Base-by-base conservation (phyloP, 2,888 invertebrate species). In the Platycheirus albimanus region DNA sequence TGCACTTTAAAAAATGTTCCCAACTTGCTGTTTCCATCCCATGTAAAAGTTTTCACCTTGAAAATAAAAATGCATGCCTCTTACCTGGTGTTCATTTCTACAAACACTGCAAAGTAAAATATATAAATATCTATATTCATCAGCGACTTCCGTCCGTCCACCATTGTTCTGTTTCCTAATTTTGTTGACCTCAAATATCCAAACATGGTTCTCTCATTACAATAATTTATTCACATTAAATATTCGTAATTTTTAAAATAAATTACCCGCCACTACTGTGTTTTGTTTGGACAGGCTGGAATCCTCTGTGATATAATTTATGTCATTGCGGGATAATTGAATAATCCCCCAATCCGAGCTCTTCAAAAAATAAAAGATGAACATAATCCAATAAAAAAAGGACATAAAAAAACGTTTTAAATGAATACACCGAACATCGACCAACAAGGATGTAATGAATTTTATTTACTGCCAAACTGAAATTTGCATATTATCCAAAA, bases 391-490 rank as follows among this genome's bases (percentile, higher is more conserved):
- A 81, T 81, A 54, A 66, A 64, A 71, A 54, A 20, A 45, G n/a
- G 15, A n/a, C 28, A 7, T 3, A 3, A 52, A 36, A 36, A 33
- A 52, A 43, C 58, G 43, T 13, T 15, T 49, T 17, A 81, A 81
- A 76, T 41, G 80, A 76, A 70, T 71, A 66, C 43, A 71, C 76
- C 76, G 38, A 76, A n/a, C 67, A 51, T 51, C 72, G 63, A 78
- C 72, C 74, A 45, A 43, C 61, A 61, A 61, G 17, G 69, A 52
- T 63, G 43, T 78, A 78, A 83, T 83, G 83, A 83, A 78, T 69
- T 83, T 83, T 83, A 83, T 83, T 83, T 83, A 83, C 83, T 74
- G 83, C 72, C 74, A 83, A 83, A 83, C 54, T 69, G 67, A 52
- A 83, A 83, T 83, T 83, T 78, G 72, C 83, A 83, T 83, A 83